A percentile compares a stretch with the other conserved stretches of the same genome.
Evolutionary conservation across 2,888 invertebrate species (phyloP).

Genomic region (Macroteleia sp.): DNA sequence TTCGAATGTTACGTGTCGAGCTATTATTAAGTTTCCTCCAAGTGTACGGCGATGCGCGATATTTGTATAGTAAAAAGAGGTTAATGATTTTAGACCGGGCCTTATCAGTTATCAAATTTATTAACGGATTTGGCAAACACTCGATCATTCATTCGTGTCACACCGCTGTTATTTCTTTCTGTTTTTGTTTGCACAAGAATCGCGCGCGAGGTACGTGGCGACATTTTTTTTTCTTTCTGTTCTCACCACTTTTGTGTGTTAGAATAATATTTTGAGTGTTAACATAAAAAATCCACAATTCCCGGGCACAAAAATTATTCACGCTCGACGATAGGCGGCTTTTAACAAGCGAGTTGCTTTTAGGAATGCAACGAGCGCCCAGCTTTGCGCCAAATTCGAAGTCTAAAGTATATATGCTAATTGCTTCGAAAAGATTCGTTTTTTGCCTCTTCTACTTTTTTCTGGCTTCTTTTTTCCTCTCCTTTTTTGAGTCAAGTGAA

Average conservation of each 20-base stretch:
- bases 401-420: conserved; percentile 41
- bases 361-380: conserved; percentile 37
- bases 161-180: conserved; percentile 55
- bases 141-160: conserved; percentile 59
- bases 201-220: conserved; percentile 47
- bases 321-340: conserved; percentile 20
- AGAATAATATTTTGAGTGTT: conserved; percentile 60
- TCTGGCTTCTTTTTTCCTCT: conserved; percentile 1
- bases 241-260: conserved; percentile 33
- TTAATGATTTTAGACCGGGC: conserved; percentile 55
- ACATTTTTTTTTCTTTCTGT: conserved; percentile 32
- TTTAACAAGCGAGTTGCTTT: conserved; percentile 36
- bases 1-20: conserved; percentile 40
- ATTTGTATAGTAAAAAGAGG: conserved; percentile 56
- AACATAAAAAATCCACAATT: conserved; percentile 54
- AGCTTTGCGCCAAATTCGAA: conserved; percentile 31
- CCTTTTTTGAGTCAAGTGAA: background rate
- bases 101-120: conserved; percentile 60
- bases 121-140: conserved; percentile 62
- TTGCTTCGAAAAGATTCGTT: conserved; percentile 14
- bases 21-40: conserved; percentile 51
- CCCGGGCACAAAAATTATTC: conserved; percentile 36
- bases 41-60: conserved; percentile 22
- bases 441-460: background rate
- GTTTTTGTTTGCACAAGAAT: conserved; percentile 52